Base-by-base conservation (phyloP, 2,113 vertebrate species). In the Callopanchax toddi region DNA sequence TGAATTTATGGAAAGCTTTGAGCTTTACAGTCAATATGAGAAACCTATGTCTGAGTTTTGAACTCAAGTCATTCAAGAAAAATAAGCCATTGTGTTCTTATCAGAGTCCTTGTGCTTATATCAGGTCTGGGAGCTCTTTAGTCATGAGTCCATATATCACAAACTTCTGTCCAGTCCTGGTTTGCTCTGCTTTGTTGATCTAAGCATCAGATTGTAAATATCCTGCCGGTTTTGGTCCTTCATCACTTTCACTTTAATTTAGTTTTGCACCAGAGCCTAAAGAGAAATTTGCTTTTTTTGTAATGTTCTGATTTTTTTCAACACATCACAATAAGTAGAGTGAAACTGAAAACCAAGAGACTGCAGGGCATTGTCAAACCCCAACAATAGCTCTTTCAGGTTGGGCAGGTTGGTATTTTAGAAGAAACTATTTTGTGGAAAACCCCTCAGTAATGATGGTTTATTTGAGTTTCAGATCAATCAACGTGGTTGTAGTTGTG, bases 261-360 rank as follows among this genome's bases (percentile, higher is more conserved):
- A 68, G 18, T 49, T 69, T 36, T 51, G 32, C 17, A 18, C 21
- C n/a, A 59, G 11, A 17, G 50, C 4, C 22, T 36, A 22, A 37
- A 54, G 40, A 79, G 37, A 49, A 51, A 20, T 62, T 23, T 56
- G 32, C 45, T 71, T 59, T 81, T 69, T 62, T 69, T 76, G 43
- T 26, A 18, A 29, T 6, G 17, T 13, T 36, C 8, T n/a, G n/a
- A 18, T 3, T 60, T 56, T 54, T 72, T 32, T 60, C 52, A 60
- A n/a, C 46, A 55, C 22, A 25, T n/a, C 16, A 65, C 56, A 61
- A 60, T 52, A 56, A 25, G n/a, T 23, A 26, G 53, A 58, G 22
- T 50, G 76, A 77, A 77, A 77, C 65, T 51, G 20, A 52, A 76
- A 58, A 62, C 66, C 42, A 11, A 45, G 12, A 44, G 56, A 82